Evolutionary conservation across 2,113 vertebrate genomes (phyloP).

Genomic region (Aramus guarauna): DNA sequence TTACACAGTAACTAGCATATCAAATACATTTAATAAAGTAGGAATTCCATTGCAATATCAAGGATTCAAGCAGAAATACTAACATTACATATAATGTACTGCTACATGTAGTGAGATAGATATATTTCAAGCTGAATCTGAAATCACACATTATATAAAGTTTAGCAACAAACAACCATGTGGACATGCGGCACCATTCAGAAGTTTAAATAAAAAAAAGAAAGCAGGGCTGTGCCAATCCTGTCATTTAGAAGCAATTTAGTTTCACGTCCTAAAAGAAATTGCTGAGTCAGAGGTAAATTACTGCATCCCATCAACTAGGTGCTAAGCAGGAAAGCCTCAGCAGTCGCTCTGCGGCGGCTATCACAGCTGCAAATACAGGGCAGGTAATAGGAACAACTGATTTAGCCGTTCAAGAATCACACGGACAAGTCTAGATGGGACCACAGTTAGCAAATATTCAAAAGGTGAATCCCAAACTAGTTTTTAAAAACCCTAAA

Average conservation of each 20-base stretch:
- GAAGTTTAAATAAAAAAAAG: constrained; percentile 75
- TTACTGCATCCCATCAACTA: constrained; percentile 44
- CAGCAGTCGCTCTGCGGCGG: constrained; percentile 19
- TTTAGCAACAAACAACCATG: constrained; percentile 82
- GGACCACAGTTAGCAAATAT: background rate
- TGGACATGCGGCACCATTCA: constrained; percentile 83
- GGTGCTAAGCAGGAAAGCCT: constrained; percentile 54
- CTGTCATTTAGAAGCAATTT: constrained; percentile 76
- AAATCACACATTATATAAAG: constrained; percentile 83
- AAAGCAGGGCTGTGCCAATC: constrained; percentile 78
- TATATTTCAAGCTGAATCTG: constrained; percentile 82
- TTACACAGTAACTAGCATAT: constrained; percentile 85
- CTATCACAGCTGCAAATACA: background rate
- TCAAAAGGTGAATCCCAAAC: background rate
- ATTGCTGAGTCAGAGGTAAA: constrained; percentile 62
- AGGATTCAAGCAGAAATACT: constrained; percentile 83
- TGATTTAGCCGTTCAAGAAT: background rate
- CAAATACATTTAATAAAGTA: constrained; percentile 85
- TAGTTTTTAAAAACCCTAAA: background rate
- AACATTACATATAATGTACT: constrained; percentile 86
- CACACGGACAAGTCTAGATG: background rate
- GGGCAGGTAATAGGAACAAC: background rate
- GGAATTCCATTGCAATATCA: constrained; percentile 83
- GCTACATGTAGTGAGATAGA: constrained; percentile 86
- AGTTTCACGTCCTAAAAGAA: constrained; percentile 56